Base-by-base conservation (phyloP, 2,797 vertebrate species). In the Syndactyla subalaris region DNA sequence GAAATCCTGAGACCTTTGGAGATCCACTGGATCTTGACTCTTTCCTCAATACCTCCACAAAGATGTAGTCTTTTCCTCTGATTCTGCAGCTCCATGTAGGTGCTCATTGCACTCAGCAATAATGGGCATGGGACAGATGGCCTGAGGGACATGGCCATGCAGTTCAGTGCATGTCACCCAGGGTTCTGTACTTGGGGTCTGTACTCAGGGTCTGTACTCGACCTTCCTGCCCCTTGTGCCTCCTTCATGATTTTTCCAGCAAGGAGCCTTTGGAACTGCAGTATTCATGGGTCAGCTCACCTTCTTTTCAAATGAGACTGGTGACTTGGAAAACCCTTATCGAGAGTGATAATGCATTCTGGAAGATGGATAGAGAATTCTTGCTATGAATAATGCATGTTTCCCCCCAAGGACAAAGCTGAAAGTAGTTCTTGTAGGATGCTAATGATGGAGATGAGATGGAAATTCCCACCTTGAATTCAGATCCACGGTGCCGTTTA, bases 321-420 rank as follows among this genome's bases (percentile, higher is more conserved):
- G 54, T 68, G 57, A 41, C 78, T 89, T 87, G 89, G 94, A 88
- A 89, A 94, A 65, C 72, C 68, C 57, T 92, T 61, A 67, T 46
- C 3, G 0, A 61, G 68, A 80, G 65, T 16, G n/a, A 71, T 88
- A 71, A 89, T 72, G 57, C 41, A 32, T 91, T 92, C 67, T 71
- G 89, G 74, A 95, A 74, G 78, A 85, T 51, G 85, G 68, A 85
- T 92, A 67, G 89, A 91, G 72, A 88, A 67, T 85, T 79, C 49
- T 91, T 89, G 68, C n/a, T 52, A 61, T 96, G 68, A 74, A 82
- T 92, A 94, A 96, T 89, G 43, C 52, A 83, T 85, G 38, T 39
- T 72, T 7, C n/a, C 45, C 45, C 19, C 76, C 52, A 83, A 51
- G 89, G 89, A 88, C 78, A 83, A 70, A 85, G 22, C 49, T 48